Evolutionary conservation across 2,797 vertebrate genomes (phyloP).

Genomic region (Oreonectes daqikongensis): DNA sequence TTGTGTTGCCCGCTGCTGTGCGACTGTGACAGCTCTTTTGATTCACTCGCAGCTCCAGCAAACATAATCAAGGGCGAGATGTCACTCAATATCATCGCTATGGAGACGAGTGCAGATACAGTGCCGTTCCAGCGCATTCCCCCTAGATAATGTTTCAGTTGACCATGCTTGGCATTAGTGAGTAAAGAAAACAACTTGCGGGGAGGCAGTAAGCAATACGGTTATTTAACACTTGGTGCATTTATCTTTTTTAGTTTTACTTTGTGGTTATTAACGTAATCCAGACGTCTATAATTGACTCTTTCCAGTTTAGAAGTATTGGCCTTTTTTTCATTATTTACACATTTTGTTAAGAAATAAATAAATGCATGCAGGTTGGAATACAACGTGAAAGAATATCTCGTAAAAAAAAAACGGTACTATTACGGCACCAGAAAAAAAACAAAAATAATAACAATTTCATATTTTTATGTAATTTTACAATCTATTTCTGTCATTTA

Average conservation of each 20-base stretch:
- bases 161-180: not conserved
- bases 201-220: not conserved
- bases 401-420: no score
- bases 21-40: conserved; percentile 34
- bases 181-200: not conserved
- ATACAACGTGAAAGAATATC: no score
- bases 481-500: not conserved
- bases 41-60: conserved; percentile 10
- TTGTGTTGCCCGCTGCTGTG: conserved; percentile 9
- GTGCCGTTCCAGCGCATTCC: not conserved
- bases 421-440: no score
- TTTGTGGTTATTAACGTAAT: not conserved
- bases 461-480: no score
- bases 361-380: no score
- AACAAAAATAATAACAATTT: no score
- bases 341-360: no score
- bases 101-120: conserved; percentile 12
- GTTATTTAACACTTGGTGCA: not conserved
- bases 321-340: no score
- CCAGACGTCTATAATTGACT: not conserved
- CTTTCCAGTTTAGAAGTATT: not conserved
- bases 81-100: conserved; percentile 27
- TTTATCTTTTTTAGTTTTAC: not conserved
- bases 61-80: conserved; percentile 35
- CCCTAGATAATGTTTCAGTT: not conserved